Base-by-base conservation (phyloP, 2,113 vertebrate species). In the Phyllostomus discolor region DNA sequence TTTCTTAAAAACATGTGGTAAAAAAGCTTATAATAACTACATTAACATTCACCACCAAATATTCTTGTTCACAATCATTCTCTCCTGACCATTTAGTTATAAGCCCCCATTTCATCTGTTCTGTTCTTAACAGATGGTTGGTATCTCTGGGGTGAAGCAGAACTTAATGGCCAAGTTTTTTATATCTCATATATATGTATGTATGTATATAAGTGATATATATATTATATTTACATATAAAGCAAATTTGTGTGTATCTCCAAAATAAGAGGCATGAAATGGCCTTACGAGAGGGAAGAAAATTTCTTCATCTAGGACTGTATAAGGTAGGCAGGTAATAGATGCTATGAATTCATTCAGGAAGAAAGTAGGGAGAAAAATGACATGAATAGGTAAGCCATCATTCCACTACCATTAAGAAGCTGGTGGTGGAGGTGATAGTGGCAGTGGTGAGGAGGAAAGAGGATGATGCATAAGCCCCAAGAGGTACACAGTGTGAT, bases 1-100 rank as follows among this genome's bases (percentile, higher is more conserved):
- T 62, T 91, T 80, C 35, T 73, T 76, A 48, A 82, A 78, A 92
- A 66, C 15, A 76, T 10, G 16, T 62, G 22, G 54, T 85, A 72
- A 89, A 95, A 70, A 89, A 95, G 35, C n/a, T 92, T 38, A 91
- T 10, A 15, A 7, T 26, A 91, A 93, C 31, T 84, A 70, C 88
- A 86, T 66, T 90, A 91, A 76, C 9, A 83, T 46, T 95, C 7
- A 50, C 57, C 69, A 93, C 38, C 50, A 48, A 88, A 94, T 69
- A 46, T 8, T 70, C 86, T 66, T 70, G 80, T 88, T 52, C 91
- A 38, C 26, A 66, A 48, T 66, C 24, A 80, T 57, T 26, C 10
- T 93, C 48, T 6, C 7, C 14, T 69, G 41, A 1, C n/a, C 54
- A 43, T 48, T 88, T 48, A 75, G 9, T 73, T 72, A 81, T 46